phyloP scores from a whole-genome alignment of 2,888 invertebrate species.

The Physocephala rufipes region DNA sequence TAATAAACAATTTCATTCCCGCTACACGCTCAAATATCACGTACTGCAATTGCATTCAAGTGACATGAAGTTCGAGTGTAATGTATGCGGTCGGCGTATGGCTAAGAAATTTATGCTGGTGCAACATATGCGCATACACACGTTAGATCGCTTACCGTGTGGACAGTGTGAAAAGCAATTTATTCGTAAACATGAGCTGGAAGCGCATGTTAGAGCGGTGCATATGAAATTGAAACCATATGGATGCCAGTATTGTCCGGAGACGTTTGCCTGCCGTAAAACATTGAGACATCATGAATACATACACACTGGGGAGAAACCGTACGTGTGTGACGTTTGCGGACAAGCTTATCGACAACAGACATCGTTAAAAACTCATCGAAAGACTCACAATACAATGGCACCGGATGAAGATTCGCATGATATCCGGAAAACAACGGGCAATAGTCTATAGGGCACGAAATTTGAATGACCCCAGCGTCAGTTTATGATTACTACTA shows the following conservation, averaged over 20 bases:
- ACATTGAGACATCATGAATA: slow-evolving; percentile 58
- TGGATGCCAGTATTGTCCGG: slow-evolving; percentile 53
- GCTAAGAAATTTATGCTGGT: slow-evolving; percentile 60
- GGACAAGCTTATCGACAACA: slow-evolving; percentile 59
- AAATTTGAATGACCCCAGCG: background rate
- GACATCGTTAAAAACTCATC: slow-evolving; percentile 58
- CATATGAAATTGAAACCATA: slow-evolving; percentile 60
- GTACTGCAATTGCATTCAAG: slow-evolving; percentile 54
- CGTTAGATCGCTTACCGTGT: slow-evolving; percentile 56
- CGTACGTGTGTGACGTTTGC: slow-evolving; percentile 60
- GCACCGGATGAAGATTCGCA: slow-evolving; percentile 23
- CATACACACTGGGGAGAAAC: slow-evolving; percentile 64
- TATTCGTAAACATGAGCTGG: slow-evolving; percentile 57
- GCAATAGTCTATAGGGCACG: slow-evolving; percentile 13
- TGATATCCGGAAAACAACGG: slow-evolving; percentile 28
- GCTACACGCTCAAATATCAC: slow-evolving; percentile 57
- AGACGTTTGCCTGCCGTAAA: slow-evolving; percentile 57
- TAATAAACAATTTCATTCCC: slow-evolving; percentile 57
- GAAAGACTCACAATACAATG: slow-evolving; percentile 52
- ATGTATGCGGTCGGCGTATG: slow-evolving; percentile 56
- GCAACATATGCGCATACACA: slow-evolving; percentile 59
- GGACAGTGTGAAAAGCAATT: slow-evolving; percentile 57
- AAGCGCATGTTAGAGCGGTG: slow-evolving; percentile 57
- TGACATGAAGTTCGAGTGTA: slow-evolving; percentile 53
- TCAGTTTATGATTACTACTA: slow-evolving; percentile 28